Evolutionary conservation across 2,113 vertebrate species (phyloP), one percentile per base, ranked within the genome.

Genomic region (Burhinus oedicnemus): DNA sequence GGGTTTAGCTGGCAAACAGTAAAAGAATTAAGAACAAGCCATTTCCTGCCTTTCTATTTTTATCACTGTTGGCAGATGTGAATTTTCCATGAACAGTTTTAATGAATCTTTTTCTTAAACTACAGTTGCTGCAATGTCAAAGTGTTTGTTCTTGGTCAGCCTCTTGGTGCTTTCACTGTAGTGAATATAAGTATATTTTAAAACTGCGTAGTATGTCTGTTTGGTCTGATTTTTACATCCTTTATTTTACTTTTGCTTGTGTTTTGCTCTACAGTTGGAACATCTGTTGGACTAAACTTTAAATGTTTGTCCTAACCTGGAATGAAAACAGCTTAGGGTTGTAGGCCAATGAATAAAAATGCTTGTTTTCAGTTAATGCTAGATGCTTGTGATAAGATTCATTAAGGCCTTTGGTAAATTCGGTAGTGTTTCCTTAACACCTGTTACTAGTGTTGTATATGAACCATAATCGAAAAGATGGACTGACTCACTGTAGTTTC

Each of bases 11-110:
- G 61, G 69, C 40, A 76, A 89, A 77, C 5, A 45, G 72, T 62
- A 65, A 30, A 87, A 77, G 45, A 77, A 72, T 34, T 51, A 77
- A 54, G 71, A 89, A 75, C 82, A 83, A 81, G 66, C 71, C 76
- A 47, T 83, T 95, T 95, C 65, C 65, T 74, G 51, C 62, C 47
- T 58, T 89, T 72, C 81, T 82, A 70, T 94, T 93, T 93, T 91
- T 93, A 27, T 82, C 49, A 0, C 49, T 32, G 20, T 10, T 72
- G 84, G 52, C 80, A 92, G 70, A 96, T 87, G 66, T 93, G 95
- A 72, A 76, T 94, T 95, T 96, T 95, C 78, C 82, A 2, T 40
- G 44, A 60, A 49, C 42, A 45, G 34, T 60, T 97, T 76, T 15
- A 76, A 82, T 47, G 16, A 44, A 44, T 55, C 13, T 90, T 68